These are phyloP conservation scores for Acomys russatus DNA, from an alignment of 2,797 vertebrate genomes.

Conservation along the genomic window DNA sequence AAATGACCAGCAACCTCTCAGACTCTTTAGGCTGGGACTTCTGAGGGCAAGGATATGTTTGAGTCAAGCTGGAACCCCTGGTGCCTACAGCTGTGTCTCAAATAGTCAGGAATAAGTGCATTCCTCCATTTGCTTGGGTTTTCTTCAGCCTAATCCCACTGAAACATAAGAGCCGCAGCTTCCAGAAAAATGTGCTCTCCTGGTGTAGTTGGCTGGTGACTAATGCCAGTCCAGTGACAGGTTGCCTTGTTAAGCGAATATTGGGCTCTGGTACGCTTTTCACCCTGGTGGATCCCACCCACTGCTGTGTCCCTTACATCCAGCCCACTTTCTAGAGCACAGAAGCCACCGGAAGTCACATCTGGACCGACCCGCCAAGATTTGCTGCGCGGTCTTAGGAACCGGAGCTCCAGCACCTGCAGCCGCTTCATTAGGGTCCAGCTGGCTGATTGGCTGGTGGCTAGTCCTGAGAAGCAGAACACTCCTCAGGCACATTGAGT, in stretches of 20 bases:
- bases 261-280: too few species aligned
- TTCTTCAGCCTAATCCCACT: constrained; percentile 2
- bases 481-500: constrained; percentile 53
- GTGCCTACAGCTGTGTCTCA: background rate
- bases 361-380: background rate
- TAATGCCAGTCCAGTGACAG: background rate
- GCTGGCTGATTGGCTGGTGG: background rate
- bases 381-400: background rate
- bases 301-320: background rate
- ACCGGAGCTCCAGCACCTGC: background rate
- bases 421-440: background rate
- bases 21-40: background rate
- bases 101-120: constrained; percentile 9
- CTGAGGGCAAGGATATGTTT: background rate
- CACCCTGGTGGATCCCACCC: background rate
- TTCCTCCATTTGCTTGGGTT: background rate
- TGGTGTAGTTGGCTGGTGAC: background rate
- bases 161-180: background rate
- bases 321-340: background rate
- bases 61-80: background rate
- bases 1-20: background rate
- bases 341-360: background rate
- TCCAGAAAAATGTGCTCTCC: background rate
- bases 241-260: background rate
- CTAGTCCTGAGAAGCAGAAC: constrained; percentile 55